Conservation (phyloP, 1,140 invertebrate species). For the Danaus melanippus region DNA sequence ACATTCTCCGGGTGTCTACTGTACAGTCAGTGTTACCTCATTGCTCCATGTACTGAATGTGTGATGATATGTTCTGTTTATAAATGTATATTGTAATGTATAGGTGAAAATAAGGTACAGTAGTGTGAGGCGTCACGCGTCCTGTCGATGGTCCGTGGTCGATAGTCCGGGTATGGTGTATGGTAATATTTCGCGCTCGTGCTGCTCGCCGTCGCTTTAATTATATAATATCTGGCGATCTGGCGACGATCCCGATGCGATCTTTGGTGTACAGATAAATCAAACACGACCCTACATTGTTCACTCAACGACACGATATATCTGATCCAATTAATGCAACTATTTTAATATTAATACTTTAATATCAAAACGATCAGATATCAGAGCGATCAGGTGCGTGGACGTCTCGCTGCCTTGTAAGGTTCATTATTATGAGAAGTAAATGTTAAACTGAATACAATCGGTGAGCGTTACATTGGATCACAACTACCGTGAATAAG, state of each 20-base stretch:
- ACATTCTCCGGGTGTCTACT: background rate
- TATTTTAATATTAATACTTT: too few species aligned
- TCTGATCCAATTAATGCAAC: too few species aligned
- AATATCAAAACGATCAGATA: too few species aligned
- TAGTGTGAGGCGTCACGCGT: background rate
- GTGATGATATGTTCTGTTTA: background rate
- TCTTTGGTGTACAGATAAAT: constrained; percentile 19
- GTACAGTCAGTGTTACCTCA: background rate
- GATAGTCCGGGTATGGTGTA: constrained; percentile 20
- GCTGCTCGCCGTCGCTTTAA: constrained; percentile 37
- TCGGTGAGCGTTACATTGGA: too few species aligned
- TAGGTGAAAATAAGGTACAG: too few species aligned
- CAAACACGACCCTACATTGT: constrained; percentile 5
- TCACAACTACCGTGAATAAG: too few species aligned
- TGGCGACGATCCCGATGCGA: constrained; percentile 12
- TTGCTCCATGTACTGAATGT: background rate
- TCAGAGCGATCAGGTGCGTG: constrained; percentile 8
- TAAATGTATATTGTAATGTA: too few species aligned
- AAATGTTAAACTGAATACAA: too few species aligned
- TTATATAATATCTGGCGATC: constrained; percentile 46
- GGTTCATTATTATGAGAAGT: too few species aligned
- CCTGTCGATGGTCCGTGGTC: constrained; percentile 8
- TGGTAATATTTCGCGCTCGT: constrained; percentile 55
- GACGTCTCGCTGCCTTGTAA: constrained; percentile 6
- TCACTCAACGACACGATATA: too few species aligned